Evolutionary conservation across 2,113 vertebrate species (phyloP), one percentile per base, ranked within the genome.

Genomic region (Antechinus stuartii): DNA sequence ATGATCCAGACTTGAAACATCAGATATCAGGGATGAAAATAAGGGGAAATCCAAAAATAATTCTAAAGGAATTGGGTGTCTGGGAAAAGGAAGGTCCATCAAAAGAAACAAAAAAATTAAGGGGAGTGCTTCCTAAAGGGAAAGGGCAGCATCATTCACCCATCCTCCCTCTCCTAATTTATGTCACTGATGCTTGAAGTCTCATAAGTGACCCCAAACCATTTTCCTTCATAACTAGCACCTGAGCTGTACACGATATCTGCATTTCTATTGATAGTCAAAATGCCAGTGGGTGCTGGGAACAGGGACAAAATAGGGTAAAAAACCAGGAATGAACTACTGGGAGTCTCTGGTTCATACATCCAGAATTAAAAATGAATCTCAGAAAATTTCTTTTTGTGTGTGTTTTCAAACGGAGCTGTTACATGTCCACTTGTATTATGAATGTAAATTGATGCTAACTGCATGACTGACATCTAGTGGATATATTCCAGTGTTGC

Each of bases 381-480:
- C 91, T 91, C 7, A 49, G 84, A 9, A 24, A 27, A 57, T 91
- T 92, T 95, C 93, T 53, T 25, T 89, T 90, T 84, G 2, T 61
- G 57, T 84, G 68, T 23, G n/a, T 90, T 91, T 96, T 92, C 57
- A 94, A 93, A 94, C 89, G 56, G 53, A 96, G 95, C 47, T 94
- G 57, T 57, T 92, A 55, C 14, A 35, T 52, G 92, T 95, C 90
- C 53, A 11, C 7, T 54, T 46, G 68, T 96, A 96, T 92, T 96
- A 94, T 0, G 94, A 89, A 91, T 95, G 94, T 96, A 93, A 97
- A 96, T 95, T 92, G 97, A 97, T 98, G 97, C 90, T 97, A 96
- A 94, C 97, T 92, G 96, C 98, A 56, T 92, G 97, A 94, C 97
- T 98, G 98, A 98, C 98, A 98, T 96, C 98, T 98, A 98, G 98